Evolutionary conservation across 1,140 invertebrate genomes (phyloP).

Genomic region (Scaptodrosophila lebanonensis): DNA sequence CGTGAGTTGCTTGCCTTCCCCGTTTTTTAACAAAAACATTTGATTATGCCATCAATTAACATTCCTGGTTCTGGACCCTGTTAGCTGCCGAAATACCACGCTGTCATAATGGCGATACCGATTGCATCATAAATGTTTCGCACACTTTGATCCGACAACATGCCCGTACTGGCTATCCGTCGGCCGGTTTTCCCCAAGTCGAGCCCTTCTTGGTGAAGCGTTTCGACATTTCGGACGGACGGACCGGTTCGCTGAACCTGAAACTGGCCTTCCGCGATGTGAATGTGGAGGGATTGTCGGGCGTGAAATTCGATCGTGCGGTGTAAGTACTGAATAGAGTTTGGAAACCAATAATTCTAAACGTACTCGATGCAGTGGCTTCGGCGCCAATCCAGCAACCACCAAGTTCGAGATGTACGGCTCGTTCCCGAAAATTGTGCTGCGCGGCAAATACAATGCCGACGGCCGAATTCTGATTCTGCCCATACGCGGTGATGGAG

Average conservation of each 20-base stretch:
- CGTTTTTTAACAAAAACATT: background rate
- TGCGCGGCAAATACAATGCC: slow-evolving; percentile 66
- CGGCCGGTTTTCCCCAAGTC: slow-evolving; percentile 59
- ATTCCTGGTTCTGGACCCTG: slow-evolving; percentile 1
- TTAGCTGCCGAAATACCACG: slow-evolving; percentile 64
- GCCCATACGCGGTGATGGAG: slow-evolving; percentile 72
- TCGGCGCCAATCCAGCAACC: slow-evolving; percentile 55
- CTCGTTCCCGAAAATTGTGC: slow-evolving; percentile 54
- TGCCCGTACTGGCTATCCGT: slow-evolving; percentile 53
- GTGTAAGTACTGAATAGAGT: slow-evolving; percentile 53
- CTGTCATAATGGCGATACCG: slow-evolving; percentile 56
- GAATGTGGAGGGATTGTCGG: slow-evolving; percentile 64
- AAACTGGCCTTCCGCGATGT: slow-evolving; percentile 70
- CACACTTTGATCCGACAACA: slow-evolving; percentile 47
- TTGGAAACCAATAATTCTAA: background rate
- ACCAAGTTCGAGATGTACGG: slow-evolving; percentile 75
- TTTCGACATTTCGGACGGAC: slow-evolving; percentile 67
- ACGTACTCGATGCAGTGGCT: slow-evolving; percentile 42
- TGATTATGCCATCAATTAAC: background rate
- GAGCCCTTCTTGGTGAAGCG: slow-evolving; percentile 66
- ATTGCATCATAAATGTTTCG: slow-evolving; percentile 58
- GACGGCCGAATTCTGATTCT: slow-evolving; percentile 71
- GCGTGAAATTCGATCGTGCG: slow-evolving; percentile 68
- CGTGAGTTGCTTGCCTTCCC: slow-evolving; percentile 43
- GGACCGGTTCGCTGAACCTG: slow-evolving; percentile 58